Base-by-base conservation (phyloP, 2,888 invertebrate genomes). In the Encarsia formosa region DNA sequence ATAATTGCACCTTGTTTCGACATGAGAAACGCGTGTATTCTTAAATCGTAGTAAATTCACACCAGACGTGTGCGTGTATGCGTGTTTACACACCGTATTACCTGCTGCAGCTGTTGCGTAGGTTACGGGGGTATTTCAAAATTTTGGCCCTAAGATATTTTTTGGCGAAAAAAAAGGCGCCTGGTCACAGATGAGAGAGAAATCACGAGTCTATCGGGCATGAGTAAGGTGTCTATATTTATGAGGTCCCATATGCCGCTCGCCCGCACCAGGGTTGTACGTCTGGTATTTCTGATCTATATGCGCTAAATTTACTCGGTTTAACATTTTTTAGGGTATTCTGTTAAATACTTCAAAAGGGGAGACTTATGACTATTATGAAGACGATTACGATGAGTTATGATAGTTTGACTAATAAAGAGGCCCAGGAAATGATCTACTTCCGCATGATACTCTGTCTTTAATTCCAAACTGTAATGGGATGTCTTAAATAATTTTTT, bases 231-330 rank as follows among this genome's bases (percentile, higher is more conserved):
- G 62, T 62, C 62, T 63, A 61, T 68, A 68, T 68, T 69, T 68
- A 69, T 68, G 63, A 64, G 61, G 61, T 65, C 64, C 65, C 69
- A 69, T 69, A 66, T 69, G 69, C 63, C 56, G 59, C 56, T 24
- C 4, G 26, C 32, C 53, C 56, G 56, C 63, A 61, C 59, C 62
- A 52, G 51, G 55, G 50, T 26, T 26, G n/a, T 15, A 39, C 16
- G 11, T 11, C 34, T 20, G 40, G 35, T 31, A 47, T 23, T 16
- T n/a, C 31, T 54, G 48, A 46, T 57, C 54, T 18, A 55, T 51
- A 38, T 32, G 4, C 5, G 2, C 26, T n/a, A n/a, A n/a, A n/a
- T n/a, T n/a, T n/a, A n/a, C n/a, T n/a, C n/a, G n/a, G n/a, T n/a
- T n/a, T n/a, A n/a, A n/a, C n/a, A n/a, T n/a, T n/a, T n/a, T n/a